Conservation (phyloP, 2,113 vertebrate species). For the Xenotilapia leptura region DNA sequence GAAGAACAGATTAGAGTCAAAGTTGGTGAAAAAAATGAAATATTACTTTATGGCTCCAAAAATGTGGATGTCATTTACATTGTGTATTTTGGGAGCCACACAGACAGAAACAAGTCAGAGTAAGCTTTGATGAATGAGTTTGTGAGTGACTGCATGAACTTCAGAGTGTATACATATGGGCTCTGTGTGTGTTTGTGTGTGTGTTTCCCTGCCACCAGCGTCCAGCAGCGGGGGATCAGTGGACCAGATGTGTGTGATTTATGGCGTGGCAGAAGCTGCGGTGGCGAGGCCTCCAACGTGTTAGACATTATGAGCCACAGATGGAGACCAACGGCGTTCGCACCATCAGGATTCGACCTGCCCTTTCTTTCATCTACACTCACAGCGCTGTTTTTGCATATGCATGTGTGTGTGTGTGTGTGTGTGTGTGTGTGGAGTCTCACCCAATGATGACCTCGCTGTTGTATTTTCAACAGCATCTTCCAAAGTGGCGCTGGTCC, state of each 20-base stretch:
- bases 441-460: conserved; percentile 18
- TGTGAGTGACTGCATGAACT: neutral
- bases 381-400: neutral
- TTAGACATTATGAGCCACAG: conserved; percentile 55
- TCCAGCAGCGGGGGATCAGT: conserved; percentile 24
- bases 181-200: neutral
- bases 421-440: neutral
- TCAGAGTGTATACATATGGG: neutral
- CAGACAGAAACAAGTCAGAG: neutral
- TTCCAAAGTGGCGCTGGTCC: neutral
- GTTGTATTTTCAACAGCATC: neutral
- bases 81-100: neutral
- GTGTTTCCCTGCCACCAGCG: conserved; percentile 12
- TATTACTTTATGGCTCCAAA: neutral
- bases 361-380: conserved; percentile 19
- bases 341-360: neutral
- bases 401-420: neutral
- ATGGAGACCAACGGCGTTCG: conserved; percentile 9
- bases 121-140: conserved; percentile 21
- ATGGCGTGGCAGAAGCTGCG: conserved; percentile 44
- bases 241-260: conserved; percentile 61
- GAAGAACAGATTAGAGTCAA: neutral
- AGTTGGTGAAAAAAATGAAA: neutral
- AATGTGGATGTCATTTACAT: neutral
- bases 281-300: conserved; percentile 32